These are phyloP conservation scores for Tachysurus fulvidraco DNA, from an alignment of 2,113 vertebrate genomes.

Conservation along the genomic window DNA sequence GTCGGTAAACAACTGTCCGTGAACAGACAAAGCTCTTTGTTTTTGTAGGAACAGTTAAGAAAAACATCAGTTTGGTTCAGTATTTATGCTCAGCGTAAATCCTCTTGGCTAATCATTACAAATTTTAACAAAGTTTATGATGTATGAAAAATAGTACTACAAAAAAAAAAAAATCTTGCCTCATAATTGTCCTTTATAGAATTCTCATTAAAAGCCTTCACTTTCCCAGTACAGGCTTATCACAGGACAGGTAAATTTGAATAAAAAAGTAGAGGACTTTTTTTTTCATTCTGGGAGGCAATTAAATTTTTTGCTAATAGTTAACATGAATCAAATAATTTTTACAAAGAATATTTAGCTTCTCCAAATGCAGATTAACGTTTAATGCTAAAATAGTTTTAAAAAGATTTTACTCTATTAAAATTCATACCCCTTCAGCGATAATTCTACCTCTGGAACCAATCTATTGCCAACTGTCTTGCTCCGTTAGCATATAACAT, in stretches of 20 bases:
- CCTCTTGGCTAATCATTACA: background rate
- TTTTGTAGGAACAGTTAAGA: background rate
- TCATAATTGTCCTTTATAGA: background rate
- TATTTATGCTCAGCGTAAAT: background rate
- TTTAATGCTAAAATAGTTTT: background rate
- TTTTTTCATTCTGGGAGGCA: background rate
- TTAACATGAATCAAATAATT: background rate
- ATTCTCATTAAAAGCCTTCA: background rate
- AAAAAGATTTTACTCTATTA: background rate
- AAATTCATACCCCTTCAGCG: background rate
- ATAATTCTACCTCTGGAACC: conserved; percentile 16
- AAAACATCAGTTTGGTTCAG: background rate
- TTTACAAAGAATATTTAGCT: background rate
- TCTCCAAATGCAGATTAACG: background rate
- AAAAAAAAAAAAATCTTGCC: background rate
- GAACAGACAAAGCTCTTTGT: background rate
- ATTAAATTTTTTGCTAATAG: background rate
- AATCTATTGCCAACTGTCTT: conserved; percentile 14
- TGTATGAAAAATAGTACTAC: background rate
- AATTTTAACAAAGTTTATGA: background rate
- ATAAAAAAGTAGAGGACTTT: background rate
- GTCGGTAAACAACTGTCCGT: background rate
- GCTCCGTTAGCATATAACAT: conserved; percentile 21
- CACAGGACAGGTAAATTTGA: background rate
- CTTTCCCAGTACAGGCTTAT: background rate